Base-by-base conservation (phyloP, 2,888 invertebrate species). In the Conops quadrifasciatus region DNA sequence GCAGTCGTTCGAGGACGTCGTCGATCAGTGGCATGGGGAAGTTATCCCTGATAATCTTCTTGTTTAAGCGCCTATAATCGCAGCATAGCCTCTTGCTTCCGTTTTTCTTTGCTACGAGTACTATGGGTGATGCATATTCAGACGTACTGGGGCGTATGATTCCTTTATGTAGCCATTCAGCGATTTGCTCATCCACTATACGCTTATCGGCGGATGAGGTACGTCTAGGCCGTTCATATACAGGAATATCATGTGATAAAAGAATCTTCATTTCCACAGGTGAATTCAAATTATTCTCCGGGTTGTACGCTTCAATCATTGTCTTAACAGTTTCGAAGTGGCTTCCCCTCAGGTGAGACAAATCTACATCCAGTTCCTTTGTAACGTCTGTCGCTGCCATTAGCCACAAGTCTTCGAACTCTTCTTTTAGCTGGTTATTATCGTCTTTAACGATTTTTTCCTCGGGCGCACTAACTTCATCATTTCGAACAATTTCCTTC, bases 131-230 rank as follows among this genome's bases (percentile, higher is more conserved):
- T 3, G 51, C 53, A 21, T 67, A 67, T 53, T 70, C 68, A 2
- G 70, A 72, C 5, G 16, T 45, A 30, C 72, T 72, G n/a, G 16
- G 47, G 47, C 64, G 59, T n/a, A 72, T 70, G n/a, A 70, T 70
- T 2, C 59, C 64, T 9, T 51, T n/a, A 11, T 11, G 9, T 1
- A 64, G 36, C 70, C 69, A 72, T 43, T 30, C 5, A 11, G 53
- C 66, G 16, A 70, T 36, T 16, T 67, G 70, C 1, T 28, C 26
- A 26, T 68, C 51, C n/a, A 72, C 28, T 2, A 69, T 36, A 59
- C 30, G 15, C 2, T 36, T 45, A 15, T 72, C 49, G 28, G 45
- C 49, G 49, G 28, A 65, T 21, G 72, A 47, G 36, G n/a, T 51
- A 16, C 51, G 51, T n/a, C 51, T 51, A 16, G 51, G 51, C 51